Evolutionary conservation across 2,113 vertebrate genomes (phyloP), one percentile per base, ranked within the genome.

Genomic region (Leptodactylus fuscus): DNA sequence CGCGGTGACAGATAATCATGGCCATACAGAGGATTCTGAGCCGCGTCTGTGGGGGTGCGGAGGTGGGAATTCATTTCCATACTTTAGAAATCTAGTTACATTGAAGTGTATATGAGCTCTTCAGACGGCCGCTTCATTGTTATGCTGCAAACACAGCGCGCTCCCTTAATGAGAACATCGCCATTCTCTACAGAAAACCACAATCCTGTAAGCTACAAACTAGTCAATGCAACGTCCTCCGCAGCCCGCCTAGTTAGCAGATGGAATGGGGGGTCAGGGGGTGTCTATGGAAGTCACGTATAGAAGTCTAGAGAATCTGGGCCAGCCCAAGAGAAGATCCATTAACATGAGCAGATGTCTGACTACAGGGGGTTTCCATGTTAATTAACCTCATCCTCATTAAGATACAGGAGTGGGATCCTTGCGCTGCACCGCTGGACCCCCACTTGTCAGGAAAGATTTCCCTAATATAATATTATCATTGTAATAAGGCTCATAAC

Each of bases 41-140:
- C 58, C 82, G 36, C 29, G 22, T 67, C 53, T 18, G 81, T 74
- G 70, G 69, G 53, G 34, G 55, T 60, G 34, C 49, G 10, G 73
- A 18, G 70, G 24, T 44, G 34, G 38, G 82, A 84, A 84, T 76
- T 20, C 11, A 76, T 76, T 76, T 65, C 71, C 82, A 76, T 84
- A 76, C 55, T 84, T 83, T 65, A 84, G 24, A 62, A 36, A 65
- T 76, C 38, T 55, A 51, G 41, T 65, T 48, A 48, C 71, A 76
- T 46, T 76, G 73, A 48, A 77, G 71, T 20, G 70, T 75, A 46
- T 29, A 44, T 55, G 27, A 49, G 44, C 49, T 27, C 79, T 29
- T 24, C 5, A 69, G 36, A 46, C 36, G 24, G 36, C 29, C 16
- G 29, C 82, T 13, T 85, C 73, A 85, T 85, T 77, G 73, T 77